Evolutionary conservation across 2,888 invertebrate genomes (phyloP).

Genomic region (Caenorhabditis sp.): DNA sequence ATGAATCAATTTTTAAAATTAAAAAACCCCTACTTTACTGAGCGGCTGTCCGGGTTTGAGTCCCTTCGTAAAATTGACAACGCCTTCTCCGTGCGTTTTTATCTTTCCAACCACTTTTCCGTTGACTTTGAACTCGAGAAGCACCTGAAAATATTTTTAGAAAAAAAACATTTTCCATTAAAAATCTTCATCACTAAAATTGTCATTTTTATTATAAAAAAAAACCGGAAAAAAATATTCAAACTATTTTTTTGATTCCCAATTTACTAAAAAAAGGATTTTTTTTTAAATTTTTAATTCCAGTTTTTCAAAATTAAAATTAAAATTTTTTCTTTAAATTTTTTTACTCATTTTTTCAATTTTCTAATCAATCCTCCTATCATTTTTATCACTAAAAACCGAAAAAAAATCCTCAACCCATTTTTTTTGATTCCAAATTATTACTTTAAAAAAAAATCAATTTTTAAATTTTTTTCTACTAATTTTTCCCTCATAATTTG

Average conservation of each 20-base stretch:
- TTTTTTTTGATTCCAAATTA: neutral
- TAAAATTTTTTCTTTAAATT: neutral
- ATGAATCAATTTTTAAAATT: neutral
- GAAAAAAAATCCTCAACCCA: neutral
- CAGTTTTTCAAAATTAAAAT: too few relatives aligned
- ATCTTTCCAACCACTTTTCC: conserved; percentile 54
- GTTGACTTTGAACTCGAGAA: conserved; percentile 63
- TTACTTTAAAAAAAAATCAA: neutral
- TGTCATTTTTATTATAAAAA: too few relatives aligned
- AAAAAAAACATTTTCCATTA: too few relatives aligned
- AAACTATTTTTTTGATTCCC: too few relatives aligned
- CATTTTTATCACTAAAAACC: neutral
- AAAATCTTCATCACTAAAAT: too few relatives aligned
- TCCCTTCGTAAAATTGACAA: conserved; percentile 48
- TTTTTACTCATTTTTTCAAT: neutral
- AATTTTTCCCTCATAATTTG: too few relatives aligned
- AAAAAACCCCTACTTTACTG: conserved; percentile 21
- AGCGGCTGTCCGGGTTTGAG: conserved; percentile 43
- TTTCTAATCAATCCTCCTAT: too few relatives aligned
- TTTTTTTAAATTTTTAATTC: too few relatives aligned
- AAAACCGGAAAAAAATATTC: too few relatives aligned
- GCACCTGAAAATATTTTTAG: conserved; percentile 39
- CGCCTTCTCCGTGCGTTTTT: conserved; percentile 60
- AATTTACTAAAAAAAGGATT: too few relatives aligned
- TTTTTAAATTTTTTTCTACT: neutral